These are phyloP conservation scores for Stegastes partitus DNA, from an alignment of 2,113 vertebrate genomes.

Conservation along the genomic window DNA sequence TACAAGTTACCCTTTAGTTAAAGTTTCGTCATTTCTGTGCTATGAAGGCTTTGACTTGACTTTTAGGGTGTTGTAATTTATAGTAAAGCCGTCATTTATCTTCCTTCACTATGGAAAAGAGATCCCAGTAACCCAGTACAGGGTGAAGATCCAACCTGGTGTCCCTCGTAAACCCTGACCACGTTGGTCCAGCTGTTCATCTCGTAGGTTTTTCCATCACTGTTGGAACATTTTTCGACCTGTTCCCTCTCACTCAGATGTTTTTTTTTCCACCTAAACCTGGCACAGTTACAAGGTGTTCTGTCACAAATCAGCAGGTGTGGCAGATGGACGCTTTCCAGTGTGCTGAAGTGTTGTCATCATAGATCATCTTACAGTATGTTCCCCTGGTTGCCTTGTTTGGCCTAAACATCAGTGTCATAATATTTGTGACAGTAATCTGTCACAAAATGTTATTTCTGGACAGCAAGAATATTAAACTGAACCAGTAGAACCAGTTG, in stretches of 20 bases:
- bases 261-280: neutral
- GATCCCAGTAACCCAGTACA: neutral
- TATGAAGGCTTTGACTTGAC: no score
- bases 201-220: neutral
- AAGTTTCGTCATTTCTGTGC: no score
- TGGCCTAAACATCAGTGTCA: neutral
- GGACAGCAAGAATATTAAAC: no score
- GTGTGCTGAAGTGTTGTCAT: neutral
- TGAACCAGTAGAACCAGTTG: no score
- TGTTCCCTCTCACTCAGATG: neutral
- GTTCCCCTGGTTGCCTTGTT: neutral
- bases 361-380: neutral
- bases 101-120: no score
- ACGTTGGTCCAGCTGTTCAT: constrained; percentile 11
- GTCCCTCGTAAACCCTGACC: constrained; percentile 6
- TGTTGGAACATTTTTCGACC: constrained; percentile 1
- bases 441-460: no score
- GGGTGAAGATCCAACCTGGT: constrained; percentile 4
- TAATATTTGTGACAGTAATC: no score
- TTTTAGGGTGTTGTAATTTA: neutral
- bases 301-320: neutral
- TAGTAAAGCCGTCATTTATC: no score
- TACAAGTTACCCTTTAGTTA: neutral
- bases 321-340: constrained; percentile 7
- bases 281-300: neutral